Percentiles rank a stretch among this genome's conserved stretches.
Evolutionary conservation across 1,140 invertebrate species (phyloP).

Genomic region (Drosophila nikananu): DNA sequence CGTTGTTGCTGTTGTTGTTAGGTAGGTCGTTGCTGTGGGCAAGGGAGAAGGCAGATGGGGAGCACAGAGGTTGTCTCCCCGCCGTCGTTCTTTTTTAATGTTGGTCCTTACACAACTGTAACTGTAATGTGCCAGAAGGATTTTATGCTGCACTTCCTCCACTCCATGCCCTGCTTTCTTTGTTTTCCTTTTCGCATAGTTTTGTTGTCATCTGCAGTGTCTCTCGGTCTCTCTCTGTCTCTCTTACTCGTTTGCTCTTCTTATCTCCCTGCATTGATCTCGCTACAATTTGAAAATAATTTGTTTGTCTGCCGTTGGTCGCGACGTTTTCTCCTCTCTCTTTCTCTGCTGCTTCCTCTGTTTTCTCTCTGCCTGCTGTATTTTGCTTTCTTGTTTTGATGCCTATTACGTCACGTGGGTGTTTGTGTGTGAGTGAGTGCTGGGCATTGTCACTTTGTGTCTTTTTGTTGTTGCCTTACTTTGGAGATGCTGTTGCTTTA

Average conservation of each 20-base stretch:
- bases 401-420: slow-evolving; percentile 67
- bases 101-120: slow-evolving; percentile 77
- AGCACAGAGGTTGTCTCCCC: slow-evolving; percentile 24
- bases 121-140: slow-evolving; percentile 77
- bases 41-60: slow-evolving; percentile 5
- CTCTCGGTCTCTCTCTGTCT: slow-evolving; percentile 6
- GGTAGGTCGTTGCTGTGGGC: slow-evolving; percentile 57
- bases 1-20: slow-evolving; percentile 56
- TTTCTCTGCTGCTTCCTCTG: neutral
- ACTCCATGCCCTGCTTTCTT: slow-evolving; percentile 2
- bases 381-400: slow-evolving; percentile 42
- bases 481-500: slow-evolving; percentile 7
- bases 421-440: slow-evolving; percentile 18
- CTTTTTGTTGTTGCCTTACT: slow-evolving; percentile 8
- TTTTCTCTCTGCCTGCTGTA: slow-evolving; percentile 7
- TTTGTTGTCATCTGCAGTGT: slow-evolving; percentile 32
- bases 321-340: slow-evolving; percentile 26
- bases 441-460: slow-evolving; percentile 30
- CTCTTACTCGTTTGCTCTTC: slow-evolving; percentile 13
- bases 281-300: slow-evolving; percentile 74
- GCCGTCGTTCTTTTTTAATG: slow-evolving; percentile 27
- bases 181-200: slow-evolving; percentile 38
- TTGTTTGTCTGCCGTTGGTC: slow-evolving; percentile 66
- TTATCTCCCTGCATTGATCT: slow-evolving; percentile 71
- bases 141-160: slow-evolving; percentile 55